These are phyloP conservation scores for Sebastolobus alascanus DNA, from an alignment of 2,797 vertebrate species.

Conservation along the genomic window DNA sequence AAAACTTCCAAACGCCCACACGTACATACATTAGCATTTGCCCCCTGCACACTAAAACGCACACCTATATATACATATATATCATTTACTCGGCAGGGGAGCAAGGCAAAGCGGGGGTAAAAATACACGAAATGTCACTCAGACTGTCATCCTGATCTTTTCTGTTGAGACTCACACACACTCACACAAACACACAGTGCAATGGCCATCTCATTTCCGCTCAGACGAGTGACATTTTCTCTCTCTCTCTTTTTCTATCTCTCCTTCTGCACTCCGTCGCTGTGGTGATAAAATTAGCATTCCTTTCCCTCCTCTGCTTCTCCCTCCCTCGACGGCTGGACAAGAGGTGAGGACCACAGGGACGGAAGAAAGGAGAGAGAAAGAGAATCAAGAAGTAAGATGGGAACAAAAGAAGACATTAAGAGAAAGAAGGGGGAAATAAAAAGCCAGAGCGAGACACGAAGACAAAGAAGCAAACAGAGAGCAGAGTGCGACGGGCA, in stretches of 20 bases:
- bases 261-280: constrained; percentile 65
- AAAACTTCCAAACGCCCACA: constrained; percentile 10
- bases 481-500: constrained; percentile 35
- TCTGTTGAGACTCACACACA: constrained; percentile 43
- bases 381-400: constrained; percentile 60
- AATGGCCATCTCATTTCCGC: constrained; percentile 77
- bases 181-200: constrained; percentile 39
- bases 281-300: constrained; percentile 85
- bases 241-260: constrained; percentile 53
- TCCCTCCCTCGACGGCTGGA: constrained; percentile 72
- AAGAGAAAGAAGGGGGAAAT: constrained; percentile 40
- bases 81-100: constrained; percentile 68
- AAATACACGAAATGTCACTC: constrained; percentile 75
- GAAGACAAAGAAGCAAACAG: constrained; percentile 48
- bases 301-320: constrained; percentile 78
- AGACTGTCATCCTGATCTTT: constrained; percentile 76
- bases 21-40: constrained; percentile 31
- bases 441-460: constrained; percentile 20
- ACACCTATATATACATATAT: constrained; percentile 51
- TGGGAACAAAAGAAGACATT: constrained; percentile 65
- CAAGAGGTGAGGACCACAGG: constrained; percentile 80
- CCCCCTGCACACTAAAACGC: constrained; percentile 32
- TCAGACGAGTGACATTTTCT: constrained; percentile 81
- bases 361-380: constrained; percentile 60
- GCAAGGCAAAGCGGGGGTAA: constrained; percentile 38